phyloP scores from a whole-genome alignment of 2,888 invertebrate species.

The Tholera decimalis region DNA sequence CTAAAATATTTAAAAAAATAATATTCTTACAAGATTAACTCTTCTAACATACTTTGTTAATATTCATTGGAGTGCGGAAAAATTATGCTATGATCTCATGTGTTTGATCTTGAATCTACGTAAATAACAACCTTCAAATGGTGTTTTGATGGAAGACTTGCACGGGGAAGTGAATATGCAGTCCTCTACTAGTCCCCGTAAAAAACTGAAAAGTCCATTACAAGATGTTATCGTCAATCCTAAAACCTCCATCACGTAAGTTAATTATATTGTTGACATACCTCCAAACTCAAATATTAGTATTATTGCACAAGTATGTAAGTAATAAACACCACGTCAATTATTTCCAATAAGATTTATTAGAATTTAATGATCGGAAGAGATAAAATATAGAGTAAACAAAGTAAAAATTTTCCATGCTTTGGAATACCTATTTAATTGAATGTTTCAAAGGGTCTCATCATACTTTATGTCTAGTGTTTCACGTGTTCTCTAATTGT shows the following conservation, averaged over 20 bases:
- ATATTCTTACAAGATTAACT: not conserved
- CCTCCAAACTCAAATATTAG: constrained; percentile 9
- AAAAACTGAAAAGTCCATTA: constrained; percentile 79
- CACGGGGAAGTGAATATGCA: constrained; percentile 72
- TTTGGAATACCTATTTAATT: not conserved
- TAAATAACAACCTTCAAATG: constrained; percentile 35
- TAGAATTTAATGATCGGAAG: not conserved
- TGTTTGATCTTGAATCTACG: constrained; percentile 38
- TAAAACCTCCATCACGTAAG: constrained; percentile 87
- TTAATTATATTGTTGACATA: constrained; percentile 49
- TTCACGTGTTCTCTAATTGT: constrained; percentile 16
- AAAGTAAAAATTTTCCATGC: not conserved
- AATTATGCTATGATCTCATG: constrained; percentile 47
- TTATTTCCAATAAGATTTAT: not conserved
- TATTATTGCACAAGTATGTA: not conserved
- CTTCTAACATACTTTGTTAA: not conserved
- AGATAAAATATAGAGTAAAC: not conserved
- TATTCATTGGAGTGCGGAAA: not conserved
- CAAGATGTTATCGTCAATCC: constrained; percentile 75
- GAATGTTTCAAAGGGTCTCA: not conserved
- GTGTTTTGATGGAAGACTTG: constrained; percentile 32
- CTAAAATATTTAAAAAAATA: constrained; percentile 1
- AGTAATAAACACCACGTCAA: not conserved
- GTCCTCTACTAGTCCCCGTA: constrained; percentile 73
- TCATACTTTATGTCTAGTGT: not conserved